Percentiles rank a stretch among this genome's conserved stretches.
phyloP scores from a whole-genome alignment of 2,113 vertebrate species.

The Erythrolamprus reginae region DNA sequence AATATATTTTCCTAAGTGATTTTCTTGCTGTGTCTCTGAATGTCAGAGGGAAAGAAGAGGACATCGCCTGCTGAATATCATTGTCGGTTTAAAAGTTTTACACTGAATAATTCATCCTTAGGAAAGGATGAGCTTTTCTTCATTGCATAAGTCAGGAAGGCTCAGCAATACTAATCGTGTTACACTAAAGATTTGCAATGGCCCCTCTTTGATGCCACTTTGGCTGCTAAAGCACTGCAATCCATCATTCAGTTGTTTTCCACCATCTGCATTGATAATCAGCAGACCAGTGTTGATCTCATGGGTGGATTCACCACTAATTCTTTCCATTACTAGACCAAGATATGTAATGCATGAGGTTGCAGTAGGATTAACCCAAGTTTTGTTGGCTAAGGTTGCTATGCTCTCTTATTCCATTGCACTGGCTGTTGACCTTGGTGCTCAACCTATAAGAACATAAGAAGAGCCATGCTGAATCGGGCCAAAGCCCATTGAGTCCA shows the following conservation, averaged over 20 bases:
- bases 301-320: neutral
- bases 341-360: neutral
- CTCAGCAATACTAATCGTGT: neutral
- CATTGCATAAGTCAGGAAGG: neutral
- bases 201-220: neutral
- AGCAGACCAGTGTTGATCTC: neutral
- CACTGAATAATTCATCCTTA: slow-evolving; percentile 24
- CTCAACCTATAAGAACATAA: too few relatives aligned
- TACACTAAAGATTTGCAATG: neutral
- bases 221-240: slow-evolving; percentile 53
- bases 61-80: neutral
- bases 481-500: too few relatives aligned
- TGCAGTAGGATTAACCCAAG: neutral
- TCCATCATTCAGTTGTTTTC: neutral
- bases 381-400: neutral
- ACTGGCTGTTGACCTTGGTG: neutral
- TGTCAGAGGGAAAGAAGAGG: slow-evolving; percentile 8
- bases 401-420: neutral
- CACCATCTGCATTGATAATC: neutral
- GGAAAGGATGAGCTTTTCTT: slow-evolving; percentile 4
- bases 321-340: neutral
- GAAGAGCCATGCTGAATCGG: too few relatives aligned
- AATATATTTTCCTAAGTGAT: slow-evolving; percentile 26
- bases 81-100: slow-evolving; percentile 27
- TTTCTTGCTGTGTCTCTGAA: slow-evolving; percentile 21